Evolutionary conservation across 2,797 vertebrate species (phyloP).

Genomic region (Semaprochilodus insignis): DNA sequence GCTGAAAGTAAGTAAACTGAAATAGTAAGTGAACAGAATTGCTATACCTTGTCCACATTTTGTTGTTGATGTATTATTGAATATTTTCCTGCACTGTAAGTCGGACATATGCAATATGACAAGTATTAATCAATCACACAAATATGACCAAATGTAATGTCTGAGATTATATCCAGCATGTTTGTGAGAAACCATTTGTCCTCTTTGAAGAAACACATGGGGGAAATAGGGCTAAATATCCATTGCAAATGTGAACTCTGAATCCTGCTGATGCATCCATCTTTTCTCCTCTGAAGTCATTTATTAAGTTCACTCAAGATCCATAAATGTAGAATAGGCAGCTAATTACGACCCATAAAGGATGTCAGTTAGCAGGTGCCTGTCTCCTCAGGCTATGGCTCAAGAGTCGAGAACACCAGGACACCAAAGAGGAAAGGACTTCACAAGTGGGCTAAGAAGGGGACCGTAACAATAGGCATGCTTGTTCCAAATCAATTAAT

Average conservation of each 20-base stretch:
- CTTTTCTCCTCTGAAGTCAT: conserved; percentile 34
- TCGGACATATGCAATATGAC: neutral
- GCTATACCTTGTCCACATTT: no score
- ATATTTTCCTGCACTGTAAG: no score
- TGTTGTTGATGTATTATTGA: no score
- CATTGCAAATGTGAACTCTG: conserved; percentile 54
- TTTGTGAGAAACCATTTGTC: conserved; percentile 9
- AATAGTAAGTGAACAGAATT: no score
- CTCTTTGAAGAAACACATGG: conserved; percentile 27
- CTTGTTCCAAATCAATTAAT: conserved; percentile 13
- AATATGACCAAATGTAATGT: neutral
- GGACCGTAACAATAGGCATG: neutral
- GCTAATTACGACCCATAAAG: conserved; percentile 53
- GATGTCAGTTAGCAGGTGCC: conserved; percentile 35
- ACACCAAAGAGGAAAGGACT: conserved; percentile 9
- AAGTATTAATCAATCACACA: neutral
- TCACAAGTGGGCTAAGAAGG: neutral
- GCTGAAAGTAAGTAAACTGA: no score
- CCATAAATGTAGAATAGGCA: conserved; percentile 50
- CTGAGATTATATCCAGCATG: neutral
- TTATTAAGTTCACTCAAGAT: conserved; percentile 38
- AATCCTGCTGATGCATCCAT: conserved; percentile 51
- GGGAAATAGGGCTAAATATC: conserved; percentile 31
- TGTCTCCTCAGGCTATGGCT: conserved; percentile 37
- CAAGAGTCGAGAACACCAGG: conserved; percentile 14